phyloP scores from a whole-genome alignment of 1,140 invertebrate genomes.

The Akabosia matsudoensis region DNA sequence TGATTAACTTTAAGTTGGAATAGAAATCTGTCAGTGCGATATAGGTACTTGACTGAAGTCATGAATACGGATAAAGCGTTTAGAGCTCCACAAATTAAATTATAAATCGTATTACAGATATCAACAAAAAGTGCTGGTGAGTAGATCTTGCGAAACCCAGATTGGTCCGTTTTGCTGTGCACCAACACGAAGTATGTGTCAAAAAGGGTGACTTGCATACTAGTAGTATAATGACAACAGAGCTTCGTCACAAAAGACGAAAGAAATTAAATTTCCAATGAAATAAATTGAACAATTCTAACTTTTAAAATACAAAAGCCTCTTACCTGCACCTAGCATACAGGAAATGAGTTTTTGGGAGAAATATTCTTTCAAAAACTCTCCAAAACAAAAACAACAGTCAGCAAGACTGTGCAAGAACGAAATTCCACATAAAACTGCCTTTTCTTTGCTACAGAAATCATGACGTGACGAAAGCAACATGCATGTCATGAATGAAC shows the following conservation, averaged over 20 bases:
- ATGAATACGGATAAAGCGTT: too few species aligned
- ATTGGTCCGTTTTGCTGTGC: too few species aligned
- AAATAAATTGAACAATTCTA: not conserved
- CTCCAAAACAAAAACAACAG: not conserved
- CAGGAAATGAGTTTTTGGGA: constrained; percentile 8
- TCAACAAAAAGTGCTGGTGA: too few species aligned
- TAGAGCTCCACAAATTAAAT: too few species aligned
- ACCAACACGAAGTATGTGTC: not conserved
- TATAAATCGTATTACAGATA: too few species aligned
- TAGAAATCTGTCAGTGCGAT: too few species aligned
- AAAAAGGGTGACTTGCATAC: not conserved
- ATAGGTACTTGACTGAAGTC: too few species aligned
- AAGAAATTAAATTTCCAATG: not conserved
- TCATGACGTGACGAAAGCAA: not conserved
- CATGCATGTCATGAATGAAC: too few species aligned
- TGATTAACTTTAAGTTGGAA: not conserved
- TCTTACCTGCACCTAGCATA: not conserved
- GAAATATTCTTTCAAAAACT: not conserved
- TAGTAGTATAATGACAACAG: not conserved
- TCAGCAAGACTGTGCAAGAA: too few species aligned
- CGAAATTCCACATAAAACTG: not conserved
- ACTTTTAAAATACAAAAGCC: not conserved
- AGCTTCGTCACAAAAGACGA: too few species aligned
- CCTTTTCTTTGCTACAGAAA: not conserved
- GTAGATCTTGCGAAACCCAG: too few species aligned